Evolutionary conservation across 2,888 invertebrate genomes (phyloP), one percentile per base, ranked within the genome.

Genomic region (Habrosyne pyritoides): DNA sequence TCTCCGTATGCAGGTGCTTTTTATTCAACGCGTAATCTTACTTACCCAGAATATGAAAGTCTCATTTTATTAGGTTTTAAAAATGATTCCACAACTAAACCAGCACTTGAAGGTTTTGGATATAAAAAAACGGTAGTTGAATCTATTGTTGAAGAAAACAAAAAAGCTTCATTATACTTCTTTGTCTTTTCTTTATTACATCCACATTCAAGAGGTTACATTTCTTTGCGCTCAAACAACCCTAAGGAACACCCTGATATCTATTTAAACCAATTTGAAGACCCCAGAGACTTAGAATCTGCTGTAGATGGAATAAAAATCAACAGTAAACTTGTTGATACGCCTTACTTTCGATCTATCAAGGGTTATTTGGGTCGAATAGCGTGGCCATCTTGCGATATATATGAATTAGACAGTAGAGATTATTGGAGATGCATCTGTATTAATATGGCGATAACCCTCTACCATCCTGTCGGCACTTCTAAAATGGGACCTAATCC

Each of bases 391-490:
- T 61, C 65, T n/a, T 71, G 71, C 52, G 57, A 69, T 48, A 14
- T 49, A 5, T 57, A 60, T 12, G 57, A 61, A 42, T 52, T 68
- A 1, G 61, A 64, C 26, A 68, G 65, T 52, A 53, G 55, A 8
- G 54, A 61, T 14, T 71, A 71, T 49, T 69, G 71, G 69, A 55
- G 59, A 51, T 71, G 71, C 48, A 59, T 68, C 50, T 61, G 63
- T 49, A 77, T 94, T 21, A 95, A 95, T 71, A 59, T 69, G 33
- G 66, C 65, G 0, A 47, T 61, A 3, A 69, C 69, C 10, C 94
- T 95, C 42, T 95, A 95, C 68, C 95, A 96, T 81, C 95, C 95
- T 0, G 93, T 93, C 10, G 94, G 95, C 21, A 94, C 93, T 0
- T 84, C 89, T 0, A 93, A 85, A 73, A 94, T 94, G 94, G 94